Evolutionary conservation across 2,797 vertebrate genomes (phyloP), one percentile per base, ranked within the genome.

Genomic region (Myiothlypis coronata): DNA sequence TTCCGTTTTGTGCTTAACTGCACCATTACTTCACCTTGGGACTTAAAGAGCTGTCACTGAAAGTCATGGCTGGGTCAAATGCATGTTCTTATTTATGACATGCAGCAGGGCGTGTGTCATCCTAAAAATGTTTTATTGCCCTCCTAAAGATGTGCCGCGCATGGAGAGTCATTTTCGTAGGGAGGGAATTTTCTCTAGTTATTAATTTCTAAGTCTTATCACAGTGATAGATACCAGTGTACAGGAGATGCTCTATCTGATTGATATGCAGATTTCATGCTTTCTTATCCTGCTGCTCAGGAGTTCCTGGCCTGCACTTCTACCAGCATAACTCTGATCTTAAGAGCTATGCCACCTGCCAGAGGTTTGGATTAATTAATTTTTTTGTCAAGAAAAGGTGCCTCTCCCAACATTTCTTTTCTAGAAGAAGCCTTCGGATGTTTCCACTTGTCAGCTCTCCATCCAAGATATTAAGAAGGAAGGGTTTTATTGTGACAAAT

Each of bases 91-190:
- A 76, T 93, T 95, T 93, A 89, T 83, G 76, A 46, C 61, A 30
- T 67, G 59, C 22, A 13, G 15, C 2, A 1, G 30, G 15, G 44
- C 39, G 2, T 59, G 5, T 89, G 74, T 92, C 8, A 1, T 79
- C 69, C 70, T 92, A 64, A 89, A 94, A 94, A 61, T 88, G 57
- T 90, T 96, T 94, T 95, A 79, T 44, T 88, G 69, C 74, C 55
- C 56, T 93, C 83, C 65, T 81, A 46, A 86, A 90, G 85, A 83
- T 81, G 63, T 83, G 77, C 61, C 7, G 19, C n/a, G 69, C 69
- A 67, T 67, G 34, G 77, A 88, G 28, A 86, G 70, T 90, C 16
- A 53, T 91, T 89, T 94, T 83, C 72, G 14, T 28, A 82, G 60
- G 67, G 59, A 82, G 32, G 27, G 34, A 39, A 30, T 92, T 83